A percentile compares a stretch with the other conserved stretches of the same genome.
phyloP scores from a whole-genome alignment of 37 sponge, comb jelly and placozoan genomes.

The Halichondria panicea region DNA sequence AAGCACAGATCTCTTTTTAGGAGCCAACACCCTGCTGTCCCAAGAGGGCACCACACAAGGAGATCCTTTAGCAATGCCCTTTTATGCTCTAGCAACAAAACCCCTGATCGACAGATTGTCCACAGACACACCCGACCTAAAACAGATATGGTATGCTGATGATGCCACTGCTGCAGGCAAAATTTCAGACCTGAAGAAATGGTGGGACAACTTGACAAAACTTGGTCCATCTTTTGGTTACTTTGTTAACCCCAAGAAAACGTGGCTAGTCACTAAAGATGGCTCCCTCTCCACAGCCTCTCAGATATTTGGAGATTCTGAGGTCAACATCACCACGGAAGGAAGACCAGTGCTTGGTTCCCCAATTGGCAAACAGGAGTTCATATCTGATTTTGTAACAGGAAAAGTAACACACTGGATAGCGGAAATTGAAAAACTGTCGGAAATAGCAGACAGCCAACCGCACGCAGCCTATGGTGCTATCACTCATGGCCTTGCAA shows the following conservation, averaged over 20 bases:
- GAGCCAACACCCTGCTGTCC: too few relatives aligned
- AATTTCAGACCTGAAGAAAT: slow-evolving; percentile 15
- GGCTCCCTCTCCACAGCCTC: slow-evolving; percentile 6
- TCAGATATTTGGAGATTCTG: slow-evolving; percentile 25
- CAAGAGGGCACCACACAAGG: too few relatives aligned
- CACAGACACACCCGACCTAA: too few relatives aligned
- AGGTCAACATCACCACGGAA: slow-evolving; percentile 22
- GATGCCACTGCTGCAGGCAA: too few relatives aligned
- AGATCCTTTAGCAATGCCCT: too few relatives aligned
- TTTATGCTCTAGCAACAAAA: too few relatives aligned
- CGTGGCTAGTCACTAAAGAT: slow-evolving; percentile 36
- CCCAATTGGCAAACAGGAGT: slow-evolving; percentile 19
- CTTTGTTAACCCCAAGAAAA: slow-evolving; percentile 37
- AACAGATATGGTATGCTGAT: too few relatives aligned
- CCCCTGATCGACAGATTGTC: too few relatives aligned
- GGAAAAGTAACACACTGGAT: slow-evolving; percentile 26
- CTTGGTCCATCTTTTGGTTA: slow-evolving; percentile 46
- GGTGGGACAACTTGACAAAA: slow-evolving; percentile 18
- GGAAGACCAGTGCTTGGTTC: slow-evolving; percentile 39
- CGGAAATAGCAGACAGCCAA: slow-evolving; percentile 33
- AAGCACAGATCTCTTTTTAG: too few relatives aligned
- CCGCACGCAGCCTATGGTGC: slow-evolving; percentile 34
- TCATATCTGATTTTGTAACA: slow-evolving; percentile 16
- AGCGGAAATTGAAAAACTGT: slow-evolving; percentile 7
- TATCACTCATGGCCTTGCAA: slow-evolving; percentile 23